Base-by-base conservation (phyloP, 2,113 vertebrate species). In the Rissa tridactyla region DNA sequence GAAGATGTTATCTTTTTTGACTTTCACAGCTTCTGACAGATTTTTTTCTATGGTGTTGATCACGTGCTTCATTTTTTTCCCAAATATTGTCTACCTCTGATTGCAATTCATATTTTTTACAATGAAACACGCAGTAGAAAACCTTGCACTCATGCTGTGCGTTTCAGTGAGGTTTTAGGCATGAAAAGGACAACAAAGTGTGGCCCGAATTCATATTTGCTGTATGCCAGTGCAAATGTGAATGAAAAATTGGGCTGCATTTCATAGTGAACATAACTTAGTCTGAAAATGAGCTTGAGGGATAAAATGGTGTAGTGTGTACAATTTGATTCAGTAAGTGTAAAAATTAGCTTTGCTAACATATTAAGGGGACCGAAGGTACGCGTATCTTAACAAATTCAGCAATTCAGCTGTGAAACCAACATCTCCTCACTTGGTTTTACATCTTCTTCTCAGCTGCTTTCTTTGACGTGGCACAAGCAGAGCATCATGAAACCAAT, bases 331-430 rank as follows among this genome's bases (percentile, higher is more conserved):
- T 93, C 82, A 58, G 13, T 58, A 80, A 90, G 90, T 88, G 85
- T 86, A 94, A 96, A 94, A 94, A 94, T 92, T 61, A 73, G 54
- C 54, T 94, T 96, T 92, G 66, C 46, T 92, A 70, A 38, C 73
- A 3, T 58, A 51, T 76, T 86, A 89, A 55, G 73, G 51, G n/a
- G 17, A 40, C 54, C 49, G 34, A 64, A 91, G 38, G 61, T 65
- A 66, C 20, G 10, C 18, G 11, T 30, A 21, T 82, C 34, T 64
- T 85, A 64, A 32, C 36, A 84, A 86, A 82, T 91, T 27, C 72
- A 68, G 60, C 76, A 55, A 64, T 90, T 92, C 88, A 84, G 38
- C 80, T 88, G 82, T 94, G 94, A 92, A 95, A 93, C 46, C 44
- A 47, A 25, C 65, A 71, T 96, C 76, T 96, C 75, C 71, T 95